Base-by-base conservation (phyloP, 2,113 vertebrate species). In the Chaetodon trifascialis region DNA sequence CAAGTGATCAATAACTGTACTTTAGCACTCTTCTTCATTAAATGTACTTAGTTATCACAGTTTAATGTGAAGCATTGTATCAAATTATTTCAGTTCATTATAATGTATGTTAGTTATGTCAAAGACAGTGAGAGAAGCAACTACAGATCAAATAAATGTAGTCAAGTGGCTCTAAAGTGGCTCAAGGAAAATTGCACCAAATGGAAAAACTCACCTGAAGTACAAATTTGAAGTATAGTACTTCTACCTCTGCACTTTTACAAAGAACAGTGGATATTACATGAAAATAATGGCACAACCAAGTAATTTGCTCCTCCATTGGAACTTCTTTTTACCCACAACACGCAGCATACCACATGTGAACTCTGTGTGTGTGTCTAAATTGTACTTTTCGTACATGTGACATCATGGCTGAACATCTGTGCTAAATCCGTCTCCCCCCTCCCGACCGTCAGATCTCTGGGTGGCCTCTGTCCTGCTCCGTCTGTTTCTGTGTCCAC, bases 391-490 rank as follows among this genome's bases (percentile, higher is more conserved):
- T 68, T 73, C 0, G 40, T 59, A 23, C 82, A 62, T 54, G 74
- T 86, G 79, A 85, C 80, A 70, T 90, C 77, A 84, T 25, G 71
- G 70, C 9, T 58, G 91, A 91, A 93, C 92, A 93, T 93, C 91
- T 91, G 90, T 88, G 87, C 73, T 67, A 11, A 71, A 62, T 47
- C 68, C 62, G 42, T 34, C 60, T 8, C 11, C 58, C 42, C 47
- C 9, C 30, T 30, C 30, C 58, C 15, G 30, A 40, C 46, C 3
- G 38, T 71, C 87, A 73, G 68, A 54, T 82, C 79, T 88, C 86
- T 90, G 93, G 89, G 93, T 91, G 93, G 91, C 92, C 90, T 71
- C 74, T 74, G 88, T 72, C 51, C 89, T 74, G 78, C 85, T 71
- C 64, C 21, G 84, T 84, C 79, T 91, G 83, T 76, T 87, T 86